phyloP scores from a whole-genome alignment of 2,113 vertebrate species.

The Datnioides undecimradiatus region DNA sequence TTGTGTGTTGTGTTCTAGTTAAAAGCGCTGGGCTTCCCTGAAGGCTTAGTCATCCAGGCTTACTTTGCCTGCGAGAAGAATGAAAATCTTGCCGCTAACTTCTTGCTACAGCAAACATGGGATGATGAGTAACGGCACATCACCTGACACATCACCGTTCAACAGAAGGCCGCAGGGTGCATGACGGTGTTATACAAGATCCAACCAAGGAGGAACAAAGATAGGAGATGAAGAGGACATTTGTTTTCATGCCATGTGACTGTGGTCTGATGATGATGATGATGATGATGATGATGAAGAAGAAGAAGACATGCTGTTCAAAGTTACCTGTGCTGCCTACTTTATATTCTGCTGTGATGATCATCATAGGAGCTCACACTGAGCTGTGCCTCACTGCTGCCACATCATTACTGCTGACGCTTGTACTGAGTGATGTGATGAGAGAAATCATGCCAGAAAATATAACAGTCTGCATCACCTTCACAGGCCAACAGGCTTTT shows the following conservation, averaged over 20 bases:
- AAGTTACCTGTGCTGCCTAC: conserved; percentile 50
- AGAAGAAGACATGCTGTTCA: conserved; percentile 45
- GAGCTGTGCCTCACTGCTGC: conserved; percentile 69
- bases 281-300: conserved; percentile 4
- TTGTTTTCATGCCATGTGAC: conserved; percentile 35
- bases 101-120: conserved; percentile 86
- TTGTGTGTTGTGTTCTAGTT: conserved; percentile 77
- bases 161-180: conserved; percentile 24
- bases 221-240: conserved; percentile 5
- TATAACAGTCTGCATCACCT: conserved; percentile 46
- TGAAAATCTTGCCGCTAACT: conserved; percentile 86
- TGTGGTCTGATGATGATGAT: conserved; percentile 13
- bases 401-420: conserved; percentile 58
- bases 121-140: conserved; percentile 81
- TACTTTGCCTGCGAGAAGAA: conserved; percentile 88
- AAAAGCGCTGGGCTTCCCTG: conserved; percentile 86
- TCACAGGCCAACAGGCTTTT: conserved; percentile 1
- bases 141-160: conserved; percentile 1
- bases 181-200: conserved; percentile 28
- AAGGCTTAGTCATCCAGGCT: conserved; percentile 86
- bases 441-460: conserved; percentile 5
- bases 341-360: conserved; percentile 60
- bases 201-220: neutral
- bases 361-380: conserved; percentile 40
- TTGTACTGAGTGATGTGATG: conserved; percentile 53